These are phyloP conservation scores for Sweltsa coloradensis DNA, from an alignment of 1,140 invertebrate genomes.

Conservation along the genomic window DNA sequence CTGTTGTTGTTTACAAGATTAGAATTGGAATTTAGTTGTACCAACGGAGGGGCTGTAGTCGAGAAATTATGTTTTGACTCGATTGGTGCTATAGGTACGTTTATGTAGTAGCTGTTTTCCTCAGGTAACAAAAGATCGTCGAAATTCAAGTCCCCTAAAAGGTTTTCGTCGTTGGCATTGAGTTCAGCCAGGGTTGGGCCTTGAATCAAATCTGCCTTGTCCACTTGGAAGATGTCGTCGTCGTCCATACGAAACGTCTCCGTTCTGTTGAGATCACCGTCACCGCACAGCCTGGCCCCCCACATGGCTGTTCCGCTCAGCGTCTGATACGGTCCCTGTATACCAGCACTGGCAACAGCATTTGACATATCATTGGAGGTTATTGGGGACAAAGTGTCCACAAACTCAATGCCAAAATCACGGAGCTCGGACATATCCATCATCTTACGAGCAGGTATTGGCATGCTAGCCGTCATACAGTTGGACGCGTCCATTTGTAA, in stretches of 20 bases:
- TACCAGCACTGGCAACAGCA: no score
- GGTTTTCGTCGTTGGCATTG: conserved; percentile 71
- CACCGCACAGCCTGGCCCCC: conserved; percentile 29
- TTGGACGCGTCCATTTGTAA: conserved; percentile 19
- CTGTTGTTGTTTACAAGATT: conserved; percentile 12
- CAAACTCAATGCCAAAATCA: conserved; percentile 35
- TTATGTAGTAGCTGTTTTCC: conserved; percentile 36
- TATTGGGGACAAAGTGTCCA: conserved; percentile 12
- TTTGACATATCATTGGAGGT: no score
- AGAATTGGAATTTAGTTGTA: conserved; percentile 14
- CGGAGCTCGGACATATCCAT: conserved; percentile 29
- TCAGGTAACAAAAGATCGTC: conserved; percentile 68
- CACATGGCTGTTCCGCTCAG: conserved; percentile 31
- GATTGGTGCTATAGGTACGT: conserved; percentile 8
- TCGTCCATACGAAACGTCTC: conserved; percentile 62
- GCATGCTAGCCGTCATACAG: conserved; percentile 15
- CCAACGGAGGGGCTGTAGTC: conserved; percentile 5
- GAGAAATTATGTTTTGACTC: conserved; percentile 12
- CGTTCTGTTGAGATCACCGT: conserved; percentile 35
- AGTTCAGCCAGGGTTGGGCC: conserved; percentile 78
- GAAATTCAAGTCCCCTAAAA: conserved; percentile 71
- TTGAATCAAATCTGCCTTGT: conserved; percentile 68
- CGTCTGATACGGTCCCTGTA: conserved; percentile 28
- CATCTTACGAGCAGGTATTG: conserved; percentile 15
- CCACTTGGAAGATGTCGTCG: conserved; percentile 81